phyloP scores from a whole-genome alignment of 2,113 vertebrate species.

The Leptobrachium leishanense region DNA sequence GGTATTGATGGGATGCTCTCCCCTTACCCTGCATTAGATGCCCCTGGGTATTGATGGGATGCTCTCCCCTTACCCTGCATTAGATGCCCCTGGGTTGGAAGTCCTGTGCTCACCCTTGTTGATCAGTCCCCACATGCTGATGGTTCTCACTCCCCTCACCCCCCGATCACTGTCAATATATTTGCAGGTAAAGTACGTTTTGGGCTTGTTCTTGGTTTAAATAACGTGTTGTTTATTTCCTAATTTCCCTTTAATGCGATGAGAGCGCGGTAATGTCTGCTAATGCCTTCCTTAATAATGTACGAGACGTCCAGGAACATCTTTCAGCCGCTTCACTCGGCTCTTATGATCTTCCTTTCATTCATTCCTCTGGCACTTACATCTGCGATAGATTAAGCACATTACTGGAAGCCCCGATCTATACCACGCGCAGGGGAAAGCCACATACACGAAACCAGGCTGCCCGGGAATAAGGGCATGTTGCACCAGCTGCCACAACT shows the following conservation, averaged over 20 bases:
- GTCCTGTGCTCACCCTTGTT: too few species aligned
- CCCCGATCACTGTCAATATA: neutral
- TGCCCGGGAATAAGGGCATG: neutral
- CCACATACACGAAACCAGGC: neutral
- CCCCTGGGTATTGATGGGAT: too few species aligned
- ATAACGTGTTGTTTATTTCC: neutral
- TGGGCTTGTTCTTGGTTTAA: neutral
- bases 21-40: too few species aligned
- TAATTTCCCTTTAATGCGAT: conserved; percentile 5
- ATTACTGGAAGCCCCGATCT: conserved; percentile 40
- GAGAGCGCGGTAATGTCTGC: neutral
- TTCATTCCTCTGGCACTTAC: conserved; percentile 58
- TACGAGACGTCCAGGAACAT: neutral
- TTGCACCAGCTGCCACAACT: too few species aligned
- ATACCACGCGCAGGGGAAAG: neutral
- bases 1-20: too few species aligned
- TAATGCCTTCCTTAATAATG: neutral
- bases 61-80: too few species aligned
- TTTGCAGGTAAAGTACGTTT: conserved; percentile 23
- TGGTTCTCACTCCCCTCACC: neutral
- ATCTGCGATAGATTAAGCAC: conserved; percentile 56
- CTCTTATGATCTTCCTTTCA: conserved; percentile 58
- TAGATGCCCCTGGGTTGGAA: too few species aligned
- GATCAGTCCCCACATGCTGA: neutral
- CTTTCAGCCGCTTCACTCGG: neutral